Evolutionary conservation across 92 coral and sea anemone genomes (phyloP), one percentile per base, ranked within the genome.

Genomic region (Meandrina meandrites): DNA sequence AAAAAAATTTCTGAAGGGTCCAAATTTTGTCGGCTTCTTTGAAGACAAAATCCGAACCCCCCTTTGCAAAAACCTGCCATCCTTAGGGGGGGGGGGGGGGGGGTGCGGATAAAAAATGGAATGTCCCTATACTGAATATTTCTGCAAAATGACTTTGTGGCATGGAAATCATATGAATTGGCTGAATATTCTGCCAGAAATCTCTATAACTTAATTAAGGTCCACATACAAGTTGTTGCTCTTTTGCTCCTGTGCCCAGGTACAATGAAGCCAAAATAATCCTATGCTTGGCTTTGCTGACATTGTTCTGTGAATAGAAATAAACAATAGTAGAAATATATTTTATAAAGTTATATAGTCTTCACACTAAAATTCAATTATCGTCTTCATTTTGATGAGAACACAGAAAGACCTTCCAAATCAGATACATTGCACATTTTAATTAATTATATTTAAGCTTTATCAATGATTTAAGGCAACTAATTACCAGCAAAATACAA

Each of bases 241-340:
- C 99, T 77, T 94, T 89, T 45, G 84, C 86, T 36, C 99, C 99
- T 40, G 97, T 97, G 2, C 99, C 99, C 58, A 97, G 87, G 78
- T 97, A 97, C 74, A 97, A 66, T 56, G 99, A 97, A 34, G 99
- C 99, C 71, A 97, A 79, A 16, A 94, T 93, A 75, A 97, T 89
- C 45, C 99, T 89, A 48, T 87, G 85, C 56, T 90, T 91, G 37
- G 99, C 98, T 76, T 89, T 86, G 27, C 87, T 89, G 60, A 97
- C 91, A 76, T 97, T 97, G 62, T 69, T 62, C 82, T 74, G 8
- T 0, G 24, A 53, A 76, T 37, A 34, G 56, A 67, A 21, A 56
- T 56, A 16, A 56, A 3, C 36, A 64, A 68, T 32, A 27, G 13
- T 66, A 58, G 0, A 40, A 42, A 79, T 60, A 58, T 28, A 47